Base-by-base conservation (phyloP, 1,140 invertebrate genomes). In the Pseudobourletiella spinata region DNA sequence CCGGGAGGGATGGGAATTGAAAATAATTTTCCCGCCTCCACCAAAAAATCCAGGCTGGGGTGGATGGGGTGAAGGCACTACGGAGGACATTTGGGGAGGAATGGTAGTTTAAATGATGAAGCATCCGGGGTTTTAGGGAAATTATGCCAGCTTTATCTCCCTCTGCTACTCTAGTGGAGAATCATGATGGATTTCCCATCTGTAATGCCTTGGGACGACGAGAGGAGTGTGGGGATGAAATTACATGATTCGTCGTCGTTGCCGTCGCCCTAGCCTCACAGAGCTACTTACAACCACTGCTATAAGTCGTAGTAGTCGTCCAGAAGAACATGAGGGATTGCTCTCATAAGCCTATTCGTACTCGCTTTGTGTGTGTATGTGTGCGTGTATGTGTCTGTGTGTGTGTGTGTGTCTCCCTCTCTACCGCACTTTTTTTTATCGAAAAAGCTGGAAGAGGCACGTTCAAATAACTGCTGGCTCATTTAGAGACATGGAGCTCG, bases 161-260 rank as follows among this genome's bases (percentile, higher is more conserved):
- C 25, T n/a, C n/a, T n/a, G n/a, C n/a, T n/a, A n/a, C n/a, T n/a
- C n/a, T n/a, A n/a, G n/a, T n/a, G n/a, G n/a, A n/a, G n/a, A n/a
- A n/a, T 8, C n/a, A 60, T 60, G 58, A 60, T 60, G 58, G 58
- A 60, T 60, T 60, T 51, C 20, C 26, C 46, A 44, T 51, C 48
- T 59, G 57, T 28, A 48, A 48, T 59, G 44, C 42, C 43, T 35
- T 25, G 56, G 43, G 56, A 35, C 46, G 32, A 18, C 26, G 14
- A 43, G 29, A 44, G 43, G 29, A 32, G 56, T 57, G 56, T 26
- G 43, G 35, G 42, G n/a, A n/a, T n/a, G n/a, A n/a, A n/a, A n/a
- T n/a, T n/a, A n/a, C n/a, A n/a, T n/a, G n/a, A n/a, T n/a, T n/a
- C n/a, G n/a, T n/a, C n/a, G n/a, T n/a, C n/a, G n/a, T n/a, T n/a